Evolutionary conservation across 2,113 vertebrate species (phyloP).

Genomic region (Smithornis capensis): DNA sequence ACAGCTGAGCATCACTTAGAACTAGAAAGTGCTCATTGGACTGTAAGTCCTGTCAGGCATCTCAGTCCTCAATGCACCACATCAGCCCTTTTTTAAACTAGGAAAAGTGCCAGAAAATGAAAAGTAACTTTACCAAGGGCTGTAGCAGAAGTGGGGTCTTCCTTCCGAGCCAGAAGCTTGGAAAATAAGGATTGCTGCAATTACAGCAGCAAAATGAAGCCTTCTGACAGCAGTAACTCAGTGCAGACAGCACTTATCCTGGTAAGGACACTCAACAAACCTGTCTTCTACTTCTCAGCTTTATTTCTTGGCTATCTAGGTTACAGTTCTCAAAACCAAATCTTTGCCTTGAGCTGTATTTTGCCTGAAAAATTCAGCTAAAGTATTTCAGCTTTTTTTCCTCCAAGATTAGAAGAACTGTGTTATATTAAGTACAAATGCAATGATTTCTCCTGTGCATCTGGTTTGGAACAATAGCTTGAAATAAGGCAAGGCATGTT

Average conservation of each 20-base stretch:
- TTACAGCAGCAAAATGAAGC: background rate
- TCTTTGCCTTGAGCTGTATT: background rate
- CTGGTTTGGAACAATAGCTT: background rate
- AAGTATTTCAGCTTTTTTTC: background rate
- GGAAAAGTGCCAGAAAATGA: background rate
- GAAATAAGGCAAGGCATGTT: background rate
- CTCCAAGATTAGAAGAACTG: background rate
- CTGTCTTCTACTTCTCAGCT: background rate
- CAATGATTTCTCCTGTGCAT: background rate
- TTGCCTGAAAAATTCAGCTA: background rate
- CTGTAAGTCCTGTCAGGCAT: background rate
- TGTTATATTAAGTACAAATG: background rate
- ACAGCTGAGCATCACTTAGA: background rate
- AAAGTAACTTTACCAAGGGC: background rate
- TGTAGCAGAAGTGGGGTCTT: background rate
- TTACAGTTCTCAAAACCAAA: background rate
- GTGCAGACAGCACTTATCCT: background rate
- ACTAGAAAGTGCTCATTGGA: background rate
- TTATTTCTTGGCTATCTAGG: background rate
- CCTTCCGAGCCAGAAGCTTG: background rate
- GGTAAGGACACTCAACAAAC: background rate
- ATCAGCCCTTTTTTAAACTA: background rate
- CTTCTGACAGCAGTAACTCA: background rate
- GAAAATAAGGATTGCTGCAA: background rate
- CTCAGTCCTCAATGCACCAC: background rate